Base-by-base conservation (phyloP, 2,113 vertebrate species). In the Oreocharis arfaki region DNA sequence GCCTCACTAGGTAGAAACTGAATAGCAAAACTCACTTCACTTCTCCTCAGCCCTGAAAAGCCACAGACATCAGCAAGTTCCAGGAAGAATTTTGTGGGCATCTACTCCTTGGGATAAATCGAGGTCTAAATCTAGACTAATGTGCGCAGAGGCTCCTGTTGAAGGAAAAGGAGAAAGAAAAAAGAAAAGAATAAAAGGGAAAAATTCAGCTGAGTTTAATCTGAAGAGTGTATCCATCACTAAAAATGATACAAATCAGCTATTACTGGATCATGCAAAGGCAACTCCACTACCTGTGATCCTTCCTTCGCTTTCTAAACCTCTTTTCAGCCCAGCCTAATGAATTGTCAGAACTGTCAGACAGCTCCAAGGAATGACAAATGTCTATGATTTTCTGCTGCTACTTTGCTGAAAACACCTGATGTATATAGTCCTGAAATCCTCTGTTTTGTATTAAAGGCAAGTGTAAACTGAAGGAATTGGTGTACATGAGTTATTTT, bases 281-380 rank as follows among this genome's bases (percentile, higher is more conserved):
- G 97, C 93, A 89, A 97, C 97, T 97, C 92, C 96, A 92, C 97
- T 98, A 98, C 97, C 98, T 97, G 96, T 84, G 97, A 97, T 97
- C 98, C 95, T 96, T 97, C 89, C 97, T 97, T 96, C 97, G 96
- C 98, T 98, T 98, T 98, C 97, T 96, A 98, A 98, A 97, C 96
- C 97, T 97, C 97, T 98, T 98, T 98, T 97, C 98, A 97, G 97
- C 96, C 97, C 95, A 97, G 97, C 96, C 98, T 98, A 98, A 98
- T 98, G 98, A 98, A 98, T 98, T 98, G 98, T 98, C 98, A 98
- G 98, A 98, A 98, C 98, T 98, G 98, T 98, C 98, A 98, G 97
- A 97, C 97, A 96, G 98, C 97, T 97, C 97, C 96, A 97, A 98
- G 98, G 98, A 98, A 98, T 98, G 98, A 98, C 98, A 98, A 98